phyloP scores from a whole-genome alignment of 2,797 vertebrate genomes.

The Naso thynnoides region DNA sequence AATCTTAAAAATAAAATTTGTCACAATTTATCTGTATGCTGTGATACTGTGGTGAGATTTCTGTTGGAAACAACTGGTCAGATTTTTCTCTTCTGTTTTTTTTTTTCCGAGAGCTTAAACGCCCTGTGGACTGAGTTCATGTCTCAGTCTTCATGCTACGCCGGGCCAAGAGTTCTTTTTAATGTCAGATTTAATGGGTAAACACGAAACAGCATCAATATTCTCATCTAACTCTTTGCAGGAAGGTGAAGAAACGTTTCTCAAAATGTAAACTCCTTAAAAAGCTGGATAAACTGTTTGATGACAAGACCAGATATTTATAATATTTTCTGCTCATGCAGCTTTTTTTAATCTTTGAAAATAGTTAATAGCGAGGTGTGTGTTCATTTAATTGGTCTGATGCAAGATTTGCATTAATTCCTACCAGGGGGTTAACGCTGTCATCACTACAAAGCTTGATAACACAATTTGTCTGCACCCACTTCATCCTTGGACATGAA shows the following conservation, averaged over 20 bases:
- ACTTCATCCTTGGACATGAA: slow-evolving; percentile 80
- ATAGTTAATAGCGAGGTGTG: background rate
- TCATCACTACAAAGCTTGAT: slow-evolving; percentile 58
- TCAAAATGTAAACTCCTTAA: slow-evolving; percentile 4
- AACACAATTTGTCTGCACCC: slow-evolving; percentile 56
- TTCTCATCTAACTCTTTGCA: background rate
- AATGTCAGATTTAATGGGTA: background rate
- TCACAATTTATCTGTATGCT: no score
- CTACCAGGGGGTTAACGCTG: slow-evolving; percentile 8
- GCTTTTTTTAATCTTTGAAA: slow-evolving; percentile 12
- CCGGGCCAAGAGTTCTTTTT: background rate
- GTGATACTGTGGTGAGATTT: no score
- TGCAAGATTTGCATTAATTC: slow-evolving; percentile 35
- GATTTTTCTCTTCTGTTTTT: no score
- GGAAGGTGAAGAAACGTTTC: background rate
- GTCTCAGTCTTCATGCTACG: background rate
- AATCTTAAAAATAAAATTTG: no score
- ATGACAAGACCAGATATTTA: background rate
- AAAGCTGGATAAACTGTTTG: background rate
- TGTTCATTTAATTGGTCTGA: slow-evolving; percentile 25
- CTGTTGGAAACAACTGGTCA: no score
- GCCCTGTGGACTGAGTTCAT: no score
- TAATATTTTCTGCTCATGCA: background rate
- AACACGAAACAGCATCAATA: background rate
- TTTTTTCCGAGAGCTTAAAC: no score